These are phyloP conservation scores for Drosophila bocqueti DNA, from an alignment of 1,140 invertebrate genomes.

Conservation along the genomic window DNA sequence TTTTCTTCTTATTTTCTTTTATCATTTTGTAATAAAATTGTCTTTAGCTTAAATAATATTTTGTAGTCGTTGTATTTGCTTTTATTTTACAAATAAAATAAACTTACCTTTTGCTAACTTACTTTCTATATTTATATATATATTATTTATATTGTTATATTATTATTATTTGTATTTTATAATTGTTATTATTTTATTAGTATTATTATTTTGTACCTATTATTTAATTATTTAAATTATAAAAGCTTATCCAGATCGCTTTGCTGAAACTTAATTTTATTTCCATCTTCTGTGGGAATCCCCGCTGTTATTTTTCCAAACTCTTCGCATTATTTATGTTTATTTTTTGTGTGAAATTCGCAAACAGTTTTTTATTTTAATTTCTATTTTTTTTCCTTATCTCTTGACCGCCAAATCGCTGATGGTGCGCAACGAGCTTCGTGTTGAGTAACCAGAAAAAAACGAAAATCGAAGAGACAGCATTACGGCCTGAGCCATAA, in stretches of 20 bases:
- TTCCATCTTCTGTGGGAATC: background rate
- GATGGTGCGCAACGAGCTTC: conserved; percentile 24
- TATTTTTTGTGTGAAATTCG: conserved; percentile 17
- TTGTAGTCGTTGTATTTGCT: background rate
- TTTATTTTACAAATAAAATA: background rate
- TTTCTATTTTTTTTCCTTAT: background rate
- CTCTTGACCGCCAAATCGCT: conserved; percentile 22
- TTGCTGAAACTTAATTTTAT: background rate
- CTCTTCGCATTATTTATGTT: conserved; percentile 13
- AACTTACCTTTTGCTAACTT: background rate
- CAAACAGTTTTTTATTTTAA: background rate
- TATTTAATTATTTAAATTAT: background rate
- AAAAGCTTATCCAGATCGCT: background rate
- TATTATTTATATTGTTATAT: too few species aligned
- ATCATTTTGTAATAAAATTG: too few species aligned
- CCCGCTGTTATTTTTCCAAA: background rate
- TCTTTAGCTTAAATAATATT: background rate
- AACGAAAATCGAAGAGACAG: conserved; percentile 8
- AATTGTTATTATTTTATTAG: too few species aligned
- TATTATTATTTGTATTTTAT: too few species aligned
- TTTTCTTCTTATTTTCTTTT: background rate
- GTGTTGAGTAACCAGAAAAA: conserved; percentile 26
- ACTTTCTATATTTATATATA: too few species aligned
- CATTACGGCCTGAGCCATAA: conserved; percentile 10
- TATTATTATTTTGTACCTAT: too few species aligned